Percentiles rank a stretch among this genome's conserved stretches.
These are phyloP conservation scores for Heterodera schachtii DNA, from an alignment of 1,140 invertebrate species.

Conservation along the genomic window DNA sequence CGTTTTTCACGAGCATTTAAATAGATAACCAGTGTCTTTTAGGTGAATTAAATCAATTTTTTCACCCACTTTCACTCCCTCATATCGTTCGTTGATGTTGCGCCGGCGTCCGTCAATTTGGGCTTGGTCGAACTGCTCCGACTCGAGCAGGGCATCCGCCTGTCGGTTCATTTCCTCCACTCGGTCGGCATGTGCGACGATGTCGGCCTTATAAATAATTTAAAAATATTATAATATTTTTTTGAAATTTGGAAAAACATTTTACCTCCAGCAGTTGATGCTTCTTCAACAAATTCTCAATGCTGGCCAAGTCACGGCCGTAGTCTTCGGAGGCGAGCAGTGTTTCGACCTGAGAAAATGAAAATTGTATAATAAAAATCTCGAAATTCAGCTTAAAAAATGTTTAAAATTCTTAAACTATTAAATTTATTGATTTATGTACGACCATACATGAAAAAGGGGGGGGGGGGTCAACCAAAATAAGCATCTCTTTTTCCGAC, in stretches of 20 bases:
- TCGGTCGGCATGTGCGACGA: constrained; percentile 84
- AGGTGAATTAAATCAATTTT: too few species aligned
- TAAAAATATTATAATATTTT: not conserved
- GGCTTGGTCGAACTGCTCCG: constrained; percentile 88
- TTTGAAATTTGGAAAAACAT: not conserved
- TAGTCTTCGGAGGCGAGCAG: constrained; percentile 90
- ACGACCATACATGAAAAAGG: too few species aligned
- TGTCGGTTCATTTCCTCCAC: constrained; percentile 87
- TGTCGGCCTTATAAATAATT: constrained; percentile 79
- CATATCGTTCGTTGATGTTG: constrained; percentile 88
- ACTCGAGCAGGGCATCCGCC: constrained; percentile 88
- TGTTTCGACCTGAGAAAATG: constrained; percentile 73
- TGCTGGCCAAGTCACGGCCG: constrained; percentile 94
- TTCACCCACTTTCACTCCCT: constrained; percentile 67
- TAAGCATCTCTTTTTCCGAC: too few species aligned
- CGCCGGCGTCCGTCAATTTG: constrained; percentile 88
- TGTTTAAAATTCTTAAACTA: too few species aligned
- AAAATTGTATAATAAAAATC: too few species aligned
- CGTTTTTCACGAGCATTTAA: not conserved
- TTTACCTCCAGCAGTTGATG: constrained; percentile 69
- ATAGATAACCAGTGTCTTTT: too few species aligned
- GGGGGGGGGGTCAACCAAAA: too few species aligned
- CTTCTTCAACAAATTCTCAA: constrained; percentile 96
- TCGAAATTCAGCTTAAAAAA: too few species aligned
- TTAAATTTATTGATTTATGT: too few species aligned